These are phyloP conservation scores for Corella eumyota DNA, from an alignment of 23 tunicate species.

Conservation along the genomic window DNA sequence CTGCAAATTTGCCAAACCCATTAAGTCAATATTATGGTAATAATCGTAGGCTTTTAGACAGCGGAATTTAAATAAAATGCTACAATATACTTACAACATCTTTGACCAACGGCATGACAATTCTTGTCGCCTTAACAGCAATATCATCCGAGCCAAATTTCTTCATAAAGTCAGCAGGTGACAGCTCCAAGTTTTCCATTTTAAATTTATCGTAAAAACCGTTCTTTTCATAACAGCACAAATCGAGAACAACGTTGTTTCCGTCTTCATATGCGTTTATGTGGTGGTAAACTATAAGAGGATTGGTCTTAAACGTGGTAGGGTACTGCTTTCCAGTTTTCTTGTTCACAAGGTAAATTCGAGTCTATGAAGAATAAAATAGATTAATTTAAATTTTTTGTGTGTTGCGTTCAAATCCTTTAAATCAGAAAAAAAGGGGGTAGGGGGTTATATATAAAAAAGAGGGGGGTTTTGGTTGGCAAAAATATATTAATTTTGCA, in stretches of 20 bases:
- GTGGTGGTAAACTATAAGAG: conserved; percentile 64
- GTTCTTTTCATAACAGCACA: conserved; percentile 40
- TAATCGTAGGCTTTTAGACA: too few species aligned
- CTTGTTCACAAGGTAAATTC: conserved; percentile 50
- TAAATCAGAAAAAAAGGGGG: not conserved
- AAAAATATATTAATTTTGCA: not conserved
- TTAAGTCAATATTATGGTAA: too few species aligned
- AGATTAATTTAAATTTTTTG: too few species aligned
- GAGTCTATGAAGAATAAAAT: conserved; percentile 15
- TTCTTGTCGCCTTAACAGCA: conserved; percentile 22
- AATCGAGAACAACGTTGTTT: conserved; percentile 53
- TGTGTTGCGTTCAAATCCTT: not conserved
- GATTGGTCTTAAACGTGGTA: conserved; percentile 30
- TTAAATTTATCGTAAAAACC: conserved; percentile 58
- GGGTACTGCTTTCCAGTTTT: conserved; percentile 37
- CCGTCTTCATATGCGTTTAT: conserved; percentile 84
- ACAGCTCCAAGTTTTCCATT: conserved; percentile 36
- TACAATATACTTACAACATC: too few species aligned
- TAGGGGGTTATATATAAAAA: not conserved
- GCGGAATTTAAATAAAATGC: too few species aligned
- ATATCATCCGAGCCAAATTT: conserved; percentile 27
- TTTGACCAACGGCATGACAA: conserved; percentile 49
- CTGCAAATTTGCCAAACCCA: too few species aligned
- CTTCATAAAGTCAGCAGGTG: conserved; percentile 33
- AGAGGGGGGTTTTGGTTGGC: not conserved